phyloP scores from a whole-genome alignment of 2,113 vertebrate genomes.

The Ceyx cyanopectus region DNA sequence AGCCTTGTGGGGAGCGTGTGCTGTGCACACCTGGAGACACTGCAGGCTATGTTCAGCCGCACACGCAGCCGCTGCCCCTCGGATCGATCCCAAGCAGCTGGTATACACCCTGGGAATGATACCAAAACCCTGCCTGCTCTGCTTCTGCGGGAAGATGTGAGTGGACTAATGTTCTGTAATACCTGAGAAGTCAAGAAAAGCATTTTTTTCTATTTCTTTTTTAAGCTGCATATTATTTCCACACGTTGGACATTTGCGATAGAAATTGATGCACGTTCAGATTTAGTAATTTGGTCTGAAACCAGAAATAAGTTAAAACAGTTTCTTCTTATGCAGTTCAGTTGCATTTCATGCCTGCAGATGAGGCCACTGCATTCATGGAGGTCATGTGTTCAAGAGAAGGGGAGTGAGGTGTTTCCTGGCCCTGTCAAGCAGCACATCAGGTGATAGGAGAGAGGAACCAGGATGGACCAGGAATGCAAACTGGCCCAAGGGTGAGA shows the following conservation, averaged over 20 bases:
- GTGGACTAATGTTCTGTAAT: background rate
- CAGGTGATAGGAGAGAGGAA: background rate
- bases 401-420: rapidly evolving
- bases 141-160: background rate
- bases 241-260: background rate
- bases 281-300: background rate
- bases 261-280: background rate
- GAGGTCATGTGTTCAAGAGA: background rate
- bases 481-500: background rate
- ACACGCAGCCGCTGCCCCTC: background rate
- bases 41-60: rapidly evolving
- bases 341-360: background rate
- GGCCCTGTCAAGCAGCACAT: rapidly evolving
- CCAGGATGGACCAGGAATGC: background rate
- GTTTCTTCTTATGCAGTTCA: background rate
- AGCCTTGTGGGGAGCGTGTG: rapidly evolving
- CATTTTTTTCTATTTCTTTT: slow-evolving; percentile 17
- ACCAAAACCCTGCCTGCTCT: background rate
- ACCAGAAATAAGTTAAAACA: background rate
- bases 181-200: background rate
- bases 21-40: background rate
- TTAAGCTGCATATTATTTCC: background rate
- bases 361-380: rapidly evolving
- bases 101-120: rapidly evolving
- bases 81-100: background rate